Evolutionary conservation across 2,797 vertebrate genomes (phyloP), one percentile per base, ranked within the genome.

Genomic region (Nannoperca obscura): DNA sequence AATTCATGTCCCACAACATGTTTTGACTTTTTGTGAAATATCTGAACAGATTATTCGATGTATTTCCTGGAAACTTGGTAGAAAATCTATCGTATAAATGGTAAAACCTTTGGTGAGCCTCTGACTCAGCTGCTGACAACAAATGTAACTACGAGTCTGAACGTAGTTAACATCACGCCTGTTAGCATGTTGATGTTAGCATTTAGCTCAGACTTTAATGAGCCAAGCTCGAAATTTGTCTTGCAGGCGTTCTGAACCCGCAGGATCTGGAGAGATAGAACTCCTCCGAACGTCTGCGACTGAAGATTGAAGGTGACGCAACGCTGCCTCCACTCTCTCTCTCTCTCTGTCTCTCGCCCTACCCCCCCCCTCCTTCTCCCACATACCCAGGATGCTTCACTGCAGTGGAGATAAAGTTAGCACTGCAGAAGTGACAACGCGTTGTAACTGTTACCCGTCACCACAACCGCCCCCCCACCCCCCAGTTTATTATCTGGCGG

Each of bases 371-470:
- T 27, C 13, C 20, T 2, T 15, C 32, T 3, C 61, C 36, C 30
- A 72, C 83, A 85, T 83, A 86, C 75, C 66, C 83, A 92, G 94
- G 92, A 93, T 94, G 89, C 94, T 92, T 92, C 93, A 89, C 95
- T 95, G 94, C 94, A 94, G 94, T 92, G 78, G 3, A 89, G 96
- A 96, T 96, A 95, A 96, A 96, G 95, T 94, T 94, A 94, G 94
- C 94, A 87, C 95, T 90, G 88, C 94, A 95, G 94, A 95, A 95
- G 95, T 92, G 94, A 94, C 95, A 95, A 95, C 93, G 94, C 93
- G 93, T 94, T 71, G 93, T 93, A 94, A 93, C 93, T 90, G 92
- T 93, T 93, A 94, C 92, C 94, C 92, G 36, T 77, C 72, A 57
- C 42, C 78, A 53, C 78, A 22, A 3, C 49, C 54, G 62, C 13